Conservation (phyloP, 1,140 invertebrate genomes). For the Lasaia peninsularis region DNA sequence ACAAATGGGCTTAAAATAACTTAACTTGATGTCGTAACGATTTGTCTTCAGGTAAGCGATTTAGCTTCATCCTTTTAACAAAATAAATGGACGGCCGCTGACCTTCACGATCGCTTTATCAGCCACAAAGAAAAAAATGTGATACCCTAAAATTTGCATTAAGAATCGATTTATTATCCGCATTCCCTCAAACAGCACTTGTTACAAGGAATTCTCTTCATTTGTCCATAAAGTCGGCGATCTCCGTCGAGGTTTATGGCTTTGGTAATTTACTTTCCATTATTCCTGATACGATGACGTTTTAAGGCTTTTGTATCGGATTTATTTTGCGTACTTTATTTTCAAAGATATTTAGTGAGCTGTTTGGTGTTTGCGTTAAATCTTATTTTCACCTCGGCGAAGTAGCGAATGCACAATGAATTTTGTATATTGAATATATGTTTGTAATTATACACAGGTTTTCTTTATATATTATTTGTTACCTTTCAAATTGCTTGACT, state of each 20-base stretch:
- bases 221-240: not conserved
- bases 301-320: not conserved
- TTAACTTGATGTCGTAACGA: no score
- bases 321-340: not conserved
- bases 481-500: no score
- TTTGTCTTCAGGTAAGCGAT: not conserved
- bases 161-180: not conserved
- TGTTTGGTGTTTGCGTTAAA: no score
- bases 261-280: not conserved
- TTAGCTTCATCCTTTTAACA: not conserved
- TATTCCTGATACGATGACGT: not conserved
- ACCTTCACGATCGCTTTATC: constrained; percentile 4
- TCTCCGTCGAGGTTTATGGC: not conserved
- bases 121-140: not conserved
- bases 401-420: no score
- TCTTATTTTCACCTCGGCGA: no score
- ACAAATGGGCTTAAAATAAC: no score
- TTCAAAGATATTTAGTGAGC: no score
- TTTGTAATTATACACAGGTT: no score
- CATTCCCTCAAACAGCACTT: not conserved
- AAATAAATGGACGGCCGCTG: not conserved
- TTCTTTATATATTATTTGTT: no score
- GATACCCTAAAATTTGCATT: constrained; percentile 7
- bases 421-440: no score
- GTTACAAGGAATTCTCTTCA: constrained; percentile 1